Conservation (phyloP, 2,797 vertebrate genomes). For the Characodon lateralis region DNA sequence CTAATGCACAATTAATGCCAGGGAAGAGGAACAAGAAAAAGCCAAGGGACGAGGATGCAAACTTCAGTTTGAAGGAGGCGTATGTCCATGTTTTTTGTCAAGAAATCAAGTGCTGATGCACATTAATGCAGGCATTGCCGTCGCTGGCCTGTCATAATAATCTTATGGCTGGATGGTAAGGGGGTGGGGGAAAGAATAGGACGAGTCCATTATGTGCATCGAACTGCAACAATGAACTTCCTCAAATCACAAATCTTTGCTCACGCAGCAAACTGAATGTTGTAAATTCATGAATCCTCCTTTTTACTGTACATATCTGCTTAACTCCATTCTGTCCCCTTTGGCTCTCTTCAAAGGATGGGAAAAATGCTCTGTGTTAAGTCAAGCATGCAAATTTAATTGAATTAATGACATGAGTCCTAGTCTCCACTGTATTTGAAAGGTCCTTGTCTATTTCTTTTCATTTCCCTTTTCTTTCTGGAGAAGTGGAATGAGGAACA, state of each 20-base stretch:
- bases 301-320: conserved; percentile 60
- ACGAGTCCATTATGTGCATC: conserved; percentile 87
- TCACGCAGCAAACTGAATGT: conserved; percentile 55
- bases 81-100: conserved; percentile 80
- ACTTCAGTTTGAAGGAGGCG: conserved; percentile 90
- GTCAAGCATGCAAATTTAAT: conserved; percentile 89
- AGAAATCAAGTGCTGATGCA: conserved; percentile 83
- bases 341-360: conserved; percentile 82
- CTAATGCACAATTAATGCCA: conserved; percentile 99
- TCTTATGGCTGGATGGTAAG: conserved; percentile 68
- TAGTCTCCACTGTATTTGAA: conserved; percentile 83
- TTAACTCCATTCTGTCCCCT: conserved; percentile 81
- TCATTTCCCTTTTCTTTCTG: conserved; percentile 40
- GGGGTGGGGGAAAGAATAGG: conserved; percentile 57
- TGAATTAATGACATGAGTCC: conserved; percentile 91
- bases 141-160: conserved; percentile 89
- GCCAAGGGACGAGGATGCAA: conserved; percentile 88
- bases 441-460: conserved; percentile 74
- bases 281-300: conserved; percentile 39
- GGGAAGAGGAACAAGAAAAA: conserved; percentile 86
- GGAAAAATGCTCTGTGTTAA: conserved; percentile 78
- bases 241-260: conserved; percentile 80
- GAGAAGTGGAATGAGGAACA: conserved; percentile 54
- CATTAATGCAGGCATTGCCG: conserved; percentile 83
- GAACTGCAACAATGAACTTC: conserved; percentile 86